phyloP scores from a whole-genome alignment of 2,888 invertebrate genomes.

The Pteria penguin region DNA sequence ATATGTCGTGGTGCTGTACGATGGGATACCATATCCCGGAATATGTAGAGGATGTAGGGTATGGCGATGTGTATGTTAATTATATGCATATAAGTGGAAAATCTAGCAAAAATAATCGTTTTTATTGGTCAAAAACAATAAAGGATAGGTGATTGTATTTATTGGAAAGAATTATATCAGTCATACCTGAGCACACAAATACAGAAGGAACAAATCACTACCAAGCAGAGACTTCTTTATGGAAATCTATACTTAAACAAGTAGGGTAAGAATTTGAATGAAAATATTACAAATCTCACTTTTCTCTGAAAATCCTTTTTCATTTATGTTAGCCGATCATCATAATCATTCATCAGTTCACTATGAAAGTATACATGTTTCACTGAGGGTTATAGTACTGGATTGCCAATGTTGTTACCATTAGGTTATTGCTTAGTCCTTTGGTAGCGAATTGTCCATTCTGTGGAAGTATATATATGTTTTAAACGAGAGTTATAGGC shows the following conservation, averaged over 20 bases:
- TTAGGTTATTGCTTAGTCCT: no score
- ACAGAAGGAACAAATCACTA: background rate
- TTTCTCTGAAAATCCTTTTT: no score
- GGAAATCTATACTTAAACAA: background rate
- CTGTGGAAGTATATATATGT: no score
- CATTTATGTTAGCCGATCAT: no score
- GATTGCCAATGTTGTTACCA: no score
- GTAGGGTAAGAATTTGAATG: background rate
- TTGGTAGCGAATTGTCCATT: no score
- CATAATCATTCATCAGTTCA: no score
- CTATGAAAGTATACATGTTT: no score
- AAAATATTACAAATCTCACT: background rate
- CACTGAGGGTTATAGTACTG: no score
- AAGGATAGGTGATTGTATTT: constrained; percentile 28
- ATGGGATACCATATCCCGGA: constrained; percentile 33
- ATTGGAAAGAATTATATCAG: constrained; percentile 19
- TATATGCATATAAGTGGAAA: constrained; percentile 30
- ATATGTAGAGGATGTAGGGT: constrained; percentile 21
- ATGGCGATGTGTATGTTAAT: constrained; percentile 19
- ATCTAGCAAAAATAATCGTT: constrained; percentile 16
- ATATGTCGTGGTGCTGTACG: constrained; percentile 35
- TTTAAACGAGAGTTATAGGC: no score
- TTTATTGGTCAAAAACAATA: constrained; percentile 26
- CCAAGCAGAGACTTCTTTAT: background rate
- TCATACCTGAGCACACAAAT: constrained; percentile 20